These are phyloP conservation scores for Cyclura pinguis DNA, from an alignment of 2,797 vertebrate genomes.

Conservation along the genomic window DNA sequence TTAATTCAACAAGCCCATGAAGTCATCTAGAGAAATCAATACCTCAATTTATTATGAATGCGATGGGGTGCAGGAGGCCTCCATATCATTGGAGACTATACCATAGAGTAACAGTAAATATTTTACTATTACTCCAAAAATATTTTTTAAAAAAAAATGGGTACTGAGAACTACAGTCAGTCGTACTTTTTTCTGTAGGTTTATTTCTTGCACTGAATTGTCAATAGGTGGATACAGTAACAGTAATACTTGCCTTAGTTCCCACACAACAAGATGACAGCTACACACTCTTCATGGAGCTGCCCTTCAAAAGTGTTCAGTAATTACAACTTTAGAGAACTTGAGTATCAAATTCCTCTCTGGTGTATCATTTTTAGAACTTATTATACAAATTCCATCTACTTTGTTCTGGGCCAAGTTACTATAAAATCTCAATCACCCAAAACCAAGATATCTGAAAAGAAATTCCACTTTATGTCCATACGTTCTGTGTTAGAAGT, in stretches of 20 bases:
- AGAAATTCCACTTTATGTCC: neutral
- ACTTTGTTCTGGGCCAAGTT: neutral
- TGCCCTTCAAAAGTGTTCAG: neutral
- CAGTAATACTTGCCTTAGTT: neutral
- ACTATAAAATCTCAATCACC: neutral
- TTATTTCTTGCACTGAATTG: neutral
- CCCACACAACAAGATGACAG: neutral
- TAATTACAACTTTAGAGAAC: neutral
- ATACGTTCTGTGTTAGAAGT: too few relatives aligned
- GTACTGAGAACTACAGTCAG: neutral
- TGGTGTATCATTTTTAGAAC: neutral
- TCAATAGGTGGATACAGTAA: neutral
- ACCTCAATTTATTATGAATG: slow-evolving; percentile 43
- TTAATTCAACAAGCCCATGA: slow-evolving; percentile 68
- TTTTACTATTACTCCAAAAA: slow-evolving; percentile 40
- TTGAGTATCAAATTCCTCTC: neutral
- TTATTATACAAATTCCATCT: neutral
- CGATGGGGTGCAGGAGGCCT: slow-evolving; percentile 24
- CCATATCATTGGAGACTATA: slow-evolving; percentile 36
- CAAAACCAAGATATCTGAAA: neutral
- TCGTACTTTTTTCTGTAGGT: slow-evolving; percentile 23
- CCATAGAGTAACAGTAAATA: slow-evolving; percentile 35
- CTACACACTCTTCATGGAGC: neutral
- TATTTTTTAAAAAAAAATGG: neutral
- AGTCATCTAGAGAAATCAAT: slow-evolving; percentile 71